phyloP scores from a whole-genome alignment of 2,797 vertebrate genomes.

The Arrhamphus sclerolepis region DNA sequence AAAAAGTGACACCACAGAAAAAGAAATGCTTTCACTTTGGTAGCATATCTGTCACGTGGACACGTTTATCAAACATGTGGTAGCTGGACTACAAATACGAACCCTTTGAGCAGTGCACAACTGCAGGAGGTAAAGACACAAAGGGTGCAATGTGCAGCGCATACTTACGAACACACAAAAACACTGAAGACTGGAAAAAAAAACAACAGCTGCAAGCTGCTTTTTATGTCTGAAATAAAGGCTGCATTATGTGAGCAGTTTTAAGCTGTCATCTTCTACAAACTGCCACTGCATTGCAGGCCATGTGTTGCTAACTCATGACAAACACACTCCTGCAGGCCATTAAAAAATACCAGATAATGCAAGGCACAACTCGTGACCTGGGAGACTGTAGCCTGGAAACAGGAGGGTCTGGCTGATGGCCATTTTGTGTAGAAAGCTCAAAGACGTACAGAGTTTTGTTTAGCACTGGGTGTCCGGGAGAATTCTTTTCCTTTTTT shows the following conservation, averaged over 20 bases:
- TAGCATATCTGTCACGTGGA: neutral
- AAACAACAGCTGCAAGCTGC: constrained; percentile 6
- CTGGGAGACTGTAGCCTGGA: constrained; percentile 41
- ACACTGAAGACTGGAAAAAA: constrained; percentile 18
- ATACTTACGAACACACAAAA: constrained; percentile 15
- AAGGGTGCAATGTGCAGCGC: neutral
- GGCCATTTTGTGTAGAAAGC: constrained; percentile 25
- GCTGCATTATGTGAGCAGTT: constrained; percentile 19
- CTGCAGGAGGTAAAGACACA: constrained; percentile 6
- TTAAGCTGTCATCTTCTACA: constrained; percentile 27
- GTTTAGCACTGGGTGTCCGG: neutral
- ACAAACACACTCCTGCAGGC: constrained; percentile 32
- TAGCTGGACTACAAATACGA: no score
- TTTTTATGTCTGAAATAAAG: constrained; percentile 38
- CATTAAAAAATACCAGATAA: constrained; percentile 32
- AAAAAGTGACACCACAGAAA: constrained; percentile 1
- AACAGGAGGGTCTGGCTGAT: constrained; percentile 39
- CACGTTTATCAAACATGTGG: neutral
- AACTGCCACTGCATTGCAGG: constrained; percentile 19
- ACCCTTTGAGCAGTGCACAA: neutral
- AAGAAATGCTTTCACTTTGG: neutral
- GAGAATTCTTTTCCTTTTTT: no score
- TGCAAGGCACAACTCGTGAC: constrained; percentile 29
- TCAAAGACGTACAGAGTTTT: constrained; percentile 19
- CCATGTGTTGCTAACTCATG: constrained; percentile 25